Evolutionary conservation across 1,140 invertebrate species (phyloP).

Genomic region (Bombus pyrosoma): DNA sequence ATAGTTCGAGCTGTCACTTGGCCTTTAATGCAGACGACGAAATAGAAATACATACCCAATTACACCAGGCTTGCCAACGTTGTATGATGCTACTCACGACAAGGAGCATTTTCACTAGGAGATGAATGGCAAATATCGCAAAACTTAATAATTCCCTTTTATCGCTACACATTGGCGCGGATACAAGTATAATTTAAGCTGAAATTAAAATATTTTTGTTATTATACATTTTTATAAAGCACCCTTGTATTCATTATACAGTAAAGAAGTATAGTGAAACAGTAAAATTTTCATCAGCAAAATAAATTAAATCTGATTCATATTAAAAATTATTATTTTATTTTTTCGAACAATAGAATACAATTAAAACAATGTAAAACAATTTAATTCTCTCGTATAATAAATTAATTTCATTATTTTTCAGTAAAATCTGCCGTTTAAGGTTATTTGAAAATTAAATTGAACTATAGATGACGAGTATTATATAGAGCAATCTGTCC

Average conservation of each 20-base stretch:
- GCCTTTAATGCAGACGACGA: conserved; percentile 70
- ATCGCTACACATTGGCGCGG: not conserved
- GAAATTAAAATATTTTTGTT: not conserved
- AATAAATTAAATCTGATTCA: not conserved
- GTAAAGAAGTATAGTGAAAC: not conserved
- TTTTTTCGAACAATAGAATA: no score
- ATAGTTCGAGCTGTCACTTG: conserved; percentile 71
- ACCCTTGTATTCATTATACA: not conserved
- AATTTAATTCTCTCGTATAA: not conserved
- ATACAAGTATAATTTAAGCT: not conserved
- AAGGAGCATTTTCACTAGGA: conserved; percentile 35
- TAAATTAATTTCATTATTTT: conserved; percentile 3
- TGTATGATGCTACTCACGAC: not conserved
- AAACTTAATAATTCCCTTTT: not conserved
- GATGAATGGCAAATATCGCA: not conserved
- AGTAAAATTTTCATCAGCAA: not conserved
- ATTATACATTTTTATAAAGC: not conserved
- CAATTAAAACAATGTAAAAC: not conserved
- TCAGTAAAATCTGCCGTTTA: not conserved
- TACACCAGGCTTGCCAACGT: conserved; percentile 51
- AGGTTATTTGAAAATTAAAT: conserved; percentile 2
- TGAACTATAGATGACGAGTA: not conserved
- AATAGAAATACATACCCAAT: conserved; percentile 51
- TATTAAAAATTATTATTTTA: not conserved
- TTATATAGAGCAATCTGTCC: conserved; percentile 4